Evolutionary conservation across 2,113 vertebrate genomes (phyloP), one percentile per base, ranked within the genome.

Genomic region (Danionella cerebrum): DNA sequence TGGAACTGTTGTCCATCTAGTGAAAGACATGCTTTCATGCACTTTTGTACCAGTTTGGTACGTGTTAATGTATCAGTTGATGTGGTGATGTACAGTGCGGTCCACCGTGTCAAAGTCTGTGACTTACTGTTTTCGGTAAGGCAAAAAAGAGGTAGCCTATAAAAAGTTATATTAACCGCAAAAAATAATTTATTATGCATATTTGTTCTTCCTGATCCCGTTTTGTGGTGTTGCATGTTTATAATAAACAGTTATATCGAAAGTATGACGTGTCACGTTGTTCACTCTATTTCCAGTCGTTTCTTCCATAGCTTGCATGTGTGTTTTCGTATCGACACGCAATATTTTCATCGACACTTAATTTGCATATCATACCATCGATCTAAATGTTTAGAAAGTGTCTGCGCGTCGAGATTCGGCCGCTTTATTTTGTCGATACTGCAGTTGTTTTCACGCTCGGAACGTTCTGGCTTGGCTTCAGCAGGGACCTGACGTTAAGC

Each of bases 31-130:
- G 42, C 60, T 63, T 50, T 63, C 53, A 74, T 74, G 72, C 67
- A 74, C 67, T 70, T 74, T 74, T 70, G 72, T 75, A 75, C 48
- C 21, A 11, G 14, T 52, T 71, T 14, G 42, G 47, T 64, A 47
- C 58, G 7, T 47, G 45, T 35, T 65, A 58, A 52, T 55, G 19
- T 50, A 65, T 57, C 68, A 75, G 72, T 66, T 47, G 53, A 47
- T 67, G 27, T 75, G 24, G 31, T 70, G 55, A 48, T 67, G 69
- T 45, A 67, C 35, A 19, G 21, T 54, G 38, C 60, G 45, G 58
- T 64, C 38, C n/a, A 60, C 25, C 6, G 11, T 59, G 38, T 42
- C 22, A 18, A 42, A 18, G 38, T 62, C 25, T 48, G 60, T 48
- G 59, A 48, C 29, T 36, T 45, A 64, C 53, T 57, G 31, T 24